A percentile compares a stretch with the other conserved stretches of the same genome.
Evolutionary conservation across 1,140 invertebrate species (phyloP).

Genomic region (Copidosoma floridanum): DNA sequence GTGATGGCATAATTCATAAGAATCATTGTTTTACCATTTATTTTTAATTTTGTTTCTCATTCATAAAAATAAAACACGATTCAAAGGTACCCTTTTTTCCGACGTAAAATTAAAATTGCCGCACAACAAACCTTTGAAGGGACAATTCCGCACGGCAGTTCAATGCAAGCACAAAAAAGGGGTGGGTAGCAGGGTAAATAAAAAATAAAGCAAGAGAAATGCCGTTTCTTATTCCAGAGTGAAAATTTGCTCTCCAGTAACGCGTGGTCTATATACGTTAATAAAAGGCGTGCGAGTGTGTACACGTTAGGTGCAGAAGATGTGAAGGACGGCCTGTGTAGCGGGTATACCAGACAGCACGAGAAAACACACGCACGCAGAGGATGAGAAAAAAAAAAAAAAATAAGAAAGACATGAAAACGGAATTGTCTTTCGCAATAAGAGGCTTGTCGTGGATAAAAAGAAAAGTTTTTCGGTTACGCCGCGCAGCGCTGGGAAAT

Average conservation of each 20-base stretch:
- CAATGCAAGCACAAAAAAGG: background rate
- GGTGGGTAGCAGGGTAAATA: background rate
- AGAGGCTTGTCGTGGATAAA: constrained; percentile 31
- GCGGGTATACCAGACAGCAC: too few relatives aligned
- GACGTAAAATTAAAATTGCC: too few relatives aligned
- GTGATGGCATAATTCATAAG: background rate
- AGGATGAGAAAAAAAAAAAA: background rate
- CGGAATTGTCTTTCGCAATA: constrained; percentile 32
- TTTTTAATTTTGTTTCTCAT: too few relatives aligned
- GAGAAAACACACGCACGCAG: too few relatives aligned
- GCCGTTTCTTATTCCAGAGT: background rate
- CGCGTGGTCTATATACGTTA: too few relatives aligned
- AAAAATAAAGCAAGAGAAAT: background rate
- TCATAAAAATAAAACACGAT: too few relatives aligned
- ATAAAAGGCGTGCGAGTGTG: too few relatives aligned
- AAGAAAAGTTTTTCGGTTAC: constrained; percentile 31
- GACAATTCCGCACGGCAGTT: background rate
- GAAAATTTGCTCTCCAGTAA: background rate
- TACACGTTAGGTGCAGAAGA: background rate
- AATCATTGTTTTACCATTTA: background rate
- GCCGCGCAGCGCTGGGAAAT: constrained; percentile 1
- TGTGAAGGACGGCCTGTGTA: background rate
- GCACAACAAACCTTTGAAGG: too few relatives aligned
- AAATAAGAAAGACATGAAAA: too few relatives aligned
- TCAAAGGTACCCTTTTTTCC: too few relatives aligned